phyloP scores from a whole-genome alignment of 1,140 invertebrate species.

The Drosophila paulistorum region DNA sequence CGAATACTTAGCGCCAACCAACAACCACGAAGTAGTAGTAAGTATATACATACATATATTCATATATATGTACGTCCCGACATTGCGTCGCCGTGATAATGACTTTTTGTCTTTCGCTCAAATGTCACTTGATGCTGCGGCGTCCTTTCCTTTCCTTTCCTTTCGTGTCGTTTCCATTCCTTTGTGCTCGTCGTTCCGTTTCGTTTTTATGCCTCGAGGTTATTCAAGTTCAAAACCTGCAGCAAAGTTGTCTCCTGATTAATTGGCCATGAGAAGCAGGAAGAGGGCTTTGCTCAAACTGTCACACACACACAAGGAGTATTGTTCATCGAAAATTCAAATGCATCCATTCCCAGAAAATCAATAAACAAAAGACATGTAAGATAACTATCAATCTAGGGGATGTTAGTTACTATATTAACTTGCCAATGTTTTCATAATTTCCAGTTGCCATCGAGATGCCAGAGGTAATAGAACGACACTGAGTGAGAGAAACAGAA shows the following conservation, averaged over 20 bases:
- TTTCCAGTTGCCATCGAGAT: not conserved
- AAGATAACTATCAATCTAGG: not conserved
- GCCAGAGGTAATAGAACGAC: not conserved
- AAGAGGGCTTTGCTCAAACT: constrained; percentile 32
- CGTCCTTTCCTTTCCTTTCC: not conserved
- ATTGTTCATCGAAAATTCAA: constrained; percentile 3
- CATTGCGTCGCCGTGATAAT: constrained; percentile 73
- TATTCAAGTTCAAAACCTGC: constrained; percentile 62
- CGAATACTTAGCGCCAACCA: constrained; percentile 27
- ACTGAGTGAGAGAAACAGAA: not conserved
- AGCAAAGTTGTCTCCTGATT: constrained; percentile 43
- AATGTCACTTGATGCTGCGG: constrained; percentile 72
- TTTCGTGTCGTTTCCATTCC: constrained; percentile 18
- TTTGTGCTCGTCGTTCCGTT: constrained; percentile 60
- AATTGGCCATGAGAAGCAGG: constrained; percentile 64
- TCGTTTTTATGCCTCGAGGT: constrained; percentile 71
- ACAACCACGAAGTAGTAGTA: constrained; percentile 15
- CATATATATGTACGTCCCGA: constrained; percentile 12
- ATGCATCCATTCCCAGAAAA: not conserved
- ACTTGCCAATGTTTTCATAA: not conserved
- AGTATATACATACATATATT: not conserved
- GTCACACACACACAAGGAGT: constrained; percentile 8
- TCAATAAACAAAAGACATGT: not conserved
- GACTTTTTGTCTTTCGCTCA: constrained; percentile 77
- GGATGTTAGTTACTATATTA: not conserved